Conservation (phyloP, 2,888 invertebrate species). For the Ferrisia virgata region DNA sequence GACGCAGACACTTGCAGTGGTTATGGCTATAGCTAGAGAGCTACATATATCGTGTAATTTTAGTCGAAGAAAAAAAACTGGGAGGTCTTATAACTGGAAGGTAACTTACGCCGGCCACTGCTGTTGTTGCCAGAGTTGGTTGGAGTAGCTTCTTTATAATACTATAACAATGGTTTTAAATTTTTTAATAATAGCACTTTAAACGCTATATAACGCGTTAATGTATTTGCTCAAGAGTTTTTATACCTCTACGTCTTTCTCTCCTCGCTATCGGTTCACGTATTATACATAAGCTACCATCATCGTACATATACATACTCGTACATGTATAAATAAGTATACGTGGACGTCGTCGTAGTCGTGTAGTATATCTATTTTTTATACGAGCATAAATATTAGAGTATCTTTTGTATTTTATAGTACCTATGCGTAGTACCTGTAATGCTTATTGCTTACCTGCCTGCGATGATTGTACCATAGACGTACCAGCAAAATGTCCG, state of each 20-base stretch:
- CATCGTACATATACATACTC: not conserved
- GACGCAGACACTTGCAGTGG: not conserved
- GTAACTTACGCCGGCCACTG: not conserved
- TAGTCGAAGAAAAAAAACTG: constrained; percentile 32
- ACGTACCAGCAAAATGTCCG: too few relatives aligned
- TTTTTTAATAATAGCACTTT: constrained; percentile 40
- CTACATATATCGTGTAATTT: too few relatives aligned
- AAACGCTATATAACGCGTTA: constrained; percentile 43
- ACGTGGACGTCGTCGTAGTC: too few relatives aligned
- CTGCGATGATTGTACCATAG: too few relatives aligned
- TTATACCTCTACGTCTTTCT: not conserved
- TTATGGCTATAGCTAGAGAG: too few relatives aligned
- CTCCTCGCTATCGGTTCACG: too few relatives aligned
- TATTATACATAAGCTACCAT: not conserved
- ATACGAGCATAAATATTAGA: too few relatives aligned
- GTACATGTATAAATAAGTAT: too few relatives aligned
- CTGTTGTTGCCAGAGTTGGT: not conserved
- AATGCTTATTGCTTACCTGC: too few relatives aligned
- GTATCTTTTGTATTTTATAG: too few relatives aligned
- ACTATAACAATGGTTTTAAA: constrained; percentile 38
- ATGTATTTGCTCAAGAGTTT: constrained; percentile 41
- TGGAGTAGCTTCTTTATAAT: constrained; percentile 17
- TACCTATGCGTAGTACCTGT: too few relatives aligned
- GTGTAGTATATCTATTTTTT: too few relatives aligned
- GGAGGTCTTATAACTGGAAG: constrained; percentile 37